These are phyloP conservation scores for Aethes cnicana DNA, from an alignment of 2,888 invertebrate species.

Conservation along the genomic window DNA sequence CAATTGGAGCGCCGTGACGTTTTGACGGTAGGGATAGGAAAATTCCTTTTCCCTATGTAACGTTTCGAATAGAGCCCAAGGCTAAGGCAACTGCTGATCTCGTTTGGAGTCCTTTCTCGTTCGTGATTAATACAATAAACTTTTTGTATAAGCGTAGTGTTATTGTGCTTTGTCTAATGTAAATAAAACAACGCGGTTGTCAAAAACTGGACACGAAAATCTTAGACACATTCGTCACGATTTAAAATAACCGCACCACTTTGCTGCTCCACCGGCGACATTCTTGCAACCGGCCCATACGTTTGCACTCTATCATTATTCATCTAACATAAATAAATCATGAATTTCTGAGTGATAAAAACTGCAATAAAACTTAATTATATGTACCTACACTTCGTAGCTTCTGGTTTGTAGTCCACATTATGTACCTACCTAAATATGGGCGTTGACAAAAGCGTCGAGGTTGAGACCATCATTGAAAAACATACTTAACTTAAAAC, in stretches of 20 bases:
- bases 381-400: constrained; percentile 11
- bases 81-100: no score
- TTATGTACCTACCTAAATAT: no score
- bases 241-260: constrained; percentile 7
- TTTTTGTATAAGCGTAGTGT: no score
- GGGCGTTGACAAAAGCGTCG: constrained; percentile 6
- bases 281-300: constrained; percentile 2
- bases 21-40: no score
- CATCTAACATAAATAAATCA: constrained; percentile 30
- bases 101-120: no score
- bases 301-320: constrained; percentile 20
- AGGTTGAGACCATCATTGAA: neutral
- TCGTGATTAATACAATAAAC: no score
- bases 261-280: constrained; percentile 4
- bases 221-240: constrained; percentile 14
- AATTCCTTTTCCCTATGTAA: no score
- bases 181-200: constrained; percentile 13
- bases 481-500: no score
- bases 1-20: no score
- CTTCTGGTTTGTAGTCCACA: constrained; percentile 20
- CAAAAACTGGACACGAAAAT: constrained; percentile 7
- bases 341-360: constrained; percentile 22
- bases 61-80: no score
- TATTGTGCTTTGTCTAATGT: no score
- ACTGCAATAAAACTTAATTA: constrained; percentile 27